phyloP scores from a whole-genome alignment of 2,888 invertebrate genomes.

The Watsonalla cultraria region DNA sequence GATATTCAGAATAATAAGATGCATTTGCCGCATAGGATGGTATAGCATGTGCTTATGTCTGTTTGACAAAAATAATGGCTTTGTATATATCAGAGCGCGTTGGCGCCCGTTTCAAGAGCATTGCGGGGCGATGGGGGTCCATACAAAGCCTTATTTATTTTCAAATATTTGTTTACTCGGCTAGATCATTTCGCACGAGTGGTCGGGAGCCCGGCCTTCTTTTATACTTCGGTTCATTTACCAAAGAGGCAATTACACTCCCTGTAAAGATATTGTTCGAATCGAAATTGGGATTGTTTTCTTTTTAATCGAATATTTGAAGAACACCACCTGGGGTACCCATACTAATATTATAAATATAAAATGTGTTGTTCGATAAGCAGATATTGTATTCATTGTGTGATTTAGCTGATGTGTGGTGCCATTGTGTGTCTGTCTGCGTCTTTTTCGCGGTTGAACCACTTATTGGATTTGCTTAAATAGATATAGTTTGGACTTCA shows the following conservation, averaged over 20 bases:
- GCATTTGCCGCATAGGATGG: conserved; percentile 20
- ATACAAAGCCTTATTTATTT: conserved; percentile 52
- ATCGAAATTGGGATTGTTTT: conserved; percentile 5
- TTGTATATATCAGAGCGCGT: conserved; percentile 42
- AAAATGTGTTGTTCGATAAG: no score
- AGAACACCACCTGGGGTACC: no score
- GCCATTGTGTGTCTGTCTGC: no score
- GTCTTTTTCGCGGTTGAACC: no score
- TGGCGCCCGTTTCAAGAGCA: conserved; percentile 23
- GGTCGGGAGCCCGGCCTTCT: conserved; percentile 18
- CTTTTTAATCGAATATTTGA: conserved; percentile 4
- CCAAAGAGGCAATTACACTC: conserved; percentile 3
- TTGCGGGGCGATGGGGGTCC: conserved; percentile 20
- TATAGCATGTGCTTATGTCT: conserved; percentile 21
- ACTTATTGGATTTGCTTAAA: no score
- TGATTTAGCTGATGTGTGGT: no score
- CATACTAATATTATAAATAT: no score
- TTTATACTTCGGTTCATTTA: conserved; percentile 7
- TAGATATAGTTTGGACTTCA: no score
- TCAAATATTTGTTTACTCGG: conserved; percentile 51
- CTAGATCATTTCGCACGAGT: conserved; percentile 31
- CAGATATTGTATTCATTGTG: no score
- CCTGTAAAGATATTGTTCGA: conserved; percentile 7
- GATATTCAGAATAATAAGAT: conserved; percentile 25
- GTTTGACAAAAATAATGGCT: conserved; percentile 44